These are phyloP conservation scores for Amblyornis subalaris DNA, from an alignment of 2,113 vertebrate species.

Conservation along the genomic window DNA sequence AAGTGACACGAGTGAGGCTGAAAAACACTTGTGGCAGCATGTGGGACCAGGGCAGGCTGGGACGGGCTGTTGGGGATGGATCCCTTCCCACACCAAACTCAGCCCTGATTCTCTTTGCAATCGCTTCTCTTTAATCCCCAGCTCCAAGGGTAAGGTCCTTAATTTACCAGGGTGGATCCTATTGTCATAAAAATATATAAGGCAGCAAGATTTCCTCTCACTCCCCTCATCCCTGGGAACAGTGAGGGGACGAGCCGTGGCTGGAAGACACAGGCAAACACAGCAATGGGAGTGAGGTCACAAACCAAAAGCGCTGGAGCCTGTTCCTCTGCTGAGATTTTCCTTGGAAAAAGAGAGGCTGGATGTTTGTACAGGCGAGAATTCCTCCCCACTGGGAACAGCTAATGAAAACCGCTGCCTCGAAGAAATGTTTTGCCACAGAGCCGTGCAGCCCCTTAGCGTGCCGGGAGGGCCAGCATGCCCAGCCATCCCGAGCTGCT, in stretches of 20 bases:
- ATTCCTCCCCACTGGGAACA: background rate
- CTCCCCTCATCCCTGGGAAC: background rate
- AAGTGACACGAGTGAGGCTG: background rate
- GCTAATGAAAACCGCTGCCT: background rate
- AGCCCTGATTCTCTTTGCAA: background rate
- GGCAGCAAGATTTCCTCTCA: background rate
- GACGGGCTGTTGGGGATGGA: background rate
- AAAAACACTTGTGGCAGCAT: background rate
- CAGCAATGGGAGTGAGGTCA: rapidly evolving
- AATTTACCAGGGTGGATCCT: background rate
- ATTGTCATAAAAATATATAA: rapidly evolving
- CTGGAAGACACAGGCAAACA: background rate
- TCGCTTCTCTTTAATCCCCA: background rate
- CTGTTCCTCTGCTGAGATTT: background rate
- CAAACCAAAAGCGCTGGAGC: background rate
- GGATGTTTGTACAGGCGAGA: background rate
- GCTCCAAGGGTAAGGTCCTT: background rate
- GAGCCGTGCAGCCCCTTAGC: background rate
- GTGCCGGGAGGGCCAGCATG: rapidly evolving
- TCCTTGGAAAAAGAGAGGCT: background rate
- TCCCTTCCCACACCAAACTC: background rate
- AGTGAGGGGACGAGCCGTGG: rapidly evolving
- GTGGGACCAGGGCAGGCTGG: background rate
- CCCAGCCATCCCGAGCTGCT: rapidly evolving
- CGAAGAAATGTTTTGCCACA: rapidly evolving